phyloP scores from a whole-genome alignment of 2,113 vertebrate genomes.

The Nothocercus nigrocapillus region DNA sequence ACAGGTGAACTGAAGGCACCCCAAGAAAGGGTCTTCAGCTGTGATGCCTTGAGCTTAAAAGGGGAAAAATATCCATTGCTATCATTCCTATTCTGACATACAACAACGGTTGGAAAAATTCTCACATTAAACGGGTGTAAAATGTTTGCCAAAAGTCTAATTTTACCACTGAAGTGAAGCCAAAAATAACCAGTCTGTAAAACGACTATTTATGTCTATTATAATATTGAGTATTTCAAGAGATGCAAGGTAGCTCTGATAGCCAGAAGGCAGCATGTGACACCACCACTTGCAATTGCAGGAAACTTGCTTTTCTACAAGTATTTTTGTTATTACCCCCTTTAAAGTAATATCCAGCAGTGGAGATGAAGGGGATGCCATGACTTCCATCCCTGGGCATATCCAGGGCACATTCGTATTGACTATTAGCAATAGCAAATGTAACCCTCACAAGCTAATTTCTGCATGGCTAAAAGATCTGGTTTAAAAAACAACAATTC shows the following conservation, averaged over 20 bases:
- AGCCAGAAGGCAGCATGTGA: not conserved
- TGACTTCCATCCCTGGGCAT: not conserved
- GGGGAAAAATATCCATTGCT: not conserved
- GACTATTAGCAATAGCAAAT: accelerated
- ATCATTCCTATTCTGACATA: not conserved
- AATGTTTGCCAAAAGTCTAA: not conserved
- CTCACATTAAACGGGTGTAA: not conserved
- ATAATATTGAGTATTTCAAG: too few species aligned
- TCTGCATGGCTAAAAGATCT: not conserved
- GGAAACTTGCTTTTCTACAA: not conserved
- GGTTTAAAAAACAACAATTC: not conserved
- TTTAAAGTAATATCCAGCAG: not conserved
- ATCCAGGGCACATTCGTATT: not conserved
- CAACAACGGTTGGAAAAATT: not conserved
- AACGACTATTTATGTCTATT: too few species aligned
- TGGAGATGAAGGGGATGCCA: not conserved
- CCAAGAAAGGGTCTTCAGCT: not conserved
- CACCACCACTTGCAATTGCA: not conserved
- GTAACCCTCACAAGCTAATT: not conserved
- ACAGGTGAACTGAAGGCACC: not conserved
- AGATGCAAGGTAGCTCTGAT: not conserved
- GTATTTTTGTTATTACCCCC: not conserved
- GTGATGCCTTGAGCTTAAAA: not conserved
- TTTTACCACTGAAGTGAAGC: not conserved
- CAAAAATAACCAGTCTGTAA: not conserved